phyloP scores from a whole-genome alignment of 2,888 invertebrate species.

The Rotaria macrura region DNA sequence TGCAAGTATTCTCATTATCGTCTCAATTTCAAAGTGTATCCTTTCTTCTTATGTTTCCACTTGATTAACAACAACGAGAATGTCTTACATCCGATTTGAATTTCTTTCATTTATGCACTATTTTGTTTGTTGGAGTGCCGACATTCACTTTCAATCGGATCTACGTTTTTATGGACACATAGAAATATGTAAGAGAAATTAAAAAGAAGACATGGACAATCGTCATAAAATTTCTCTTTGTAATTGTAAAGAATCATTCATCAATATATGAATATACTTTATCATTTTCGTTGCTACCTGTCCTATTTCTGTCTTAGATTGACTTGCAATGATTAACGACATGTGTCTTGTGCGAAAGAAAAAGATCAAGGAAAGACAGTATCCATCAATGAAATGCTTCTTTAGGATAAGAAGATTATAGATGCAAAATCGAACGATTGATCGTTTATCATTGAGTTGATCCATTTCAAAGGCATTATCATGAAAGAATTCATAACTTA shows the following conservation, averaged over 20 bases:
- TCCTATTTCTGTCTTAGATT: background rate
- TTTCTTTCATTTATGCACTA: background rate
- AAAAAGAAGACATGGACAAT: background rate
- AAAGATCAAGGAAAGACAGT: background rate
- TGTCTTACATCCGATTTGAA: background rate
- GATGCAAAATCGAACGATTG: background rate
- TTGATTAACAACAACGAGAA: background rate
- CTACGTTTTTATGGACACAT: background rate
- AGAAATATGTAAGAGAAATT: background rate
- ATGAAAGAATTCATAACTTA: too few species aligned
- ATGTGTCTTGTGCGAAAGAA: background rate
- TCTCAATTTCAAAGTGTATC: slow-evolving; percentile 3
- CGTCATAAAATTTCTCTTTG: too few species aligned
- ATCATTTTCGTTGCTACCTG: background rate
- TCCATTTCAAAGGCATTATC: background rate
- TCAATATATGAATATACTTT: background rate
- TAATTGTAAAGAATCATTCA: background rate
- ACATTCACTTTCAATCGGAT: background rate
- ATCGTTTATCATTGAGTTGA: background rate
- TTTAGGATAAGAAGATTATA: background rate
- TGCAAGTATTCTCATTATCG: background rate
- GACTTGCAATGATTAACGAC: background rate
- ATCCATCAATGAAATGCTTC: background rate
- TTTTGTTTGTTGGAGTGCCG: background rate
- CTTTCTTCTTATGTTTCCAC: background rate